Base-by-base conservation (phyloP, 2,113 vertebrate species). In the Otocyon megalotis region DNA sequence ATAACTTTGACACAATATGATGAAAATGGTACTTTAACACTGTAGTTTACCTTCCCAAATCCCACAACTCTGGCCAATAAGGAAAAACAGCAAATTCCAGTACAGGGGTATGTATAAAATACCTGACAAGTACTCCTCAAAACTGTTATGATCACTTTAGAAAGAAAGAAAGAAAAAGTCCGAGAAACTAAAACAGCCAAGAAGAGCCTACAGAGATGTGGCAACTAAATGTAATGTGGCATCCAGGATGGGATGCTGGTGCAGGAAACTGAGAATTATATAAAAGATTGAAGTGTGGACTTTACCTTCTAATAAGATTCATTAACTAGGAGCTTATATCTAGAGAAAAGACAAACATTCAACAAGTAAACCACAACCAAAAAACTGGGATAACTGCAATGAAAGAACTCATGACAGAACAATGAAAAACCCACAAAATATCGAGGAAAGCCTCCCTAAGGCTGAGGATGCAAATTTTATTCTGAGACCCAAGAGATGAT, bases 401-500 rank as follows among this genome's bases (percentile, higher is more conserved):
- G 72, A 43, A 74, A 74, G 69, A 83, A 56, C 10, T 43, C 43
- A 67, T 74, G 43, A 54, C 19, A 30, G 19, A 94, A 50, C 12
- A 74, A 77, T 76, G 72, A 83, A 92, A 88, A 92, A 13, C 32
- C 9, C 4, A 60, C n/a, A 80, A 85, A 65, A 79, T 69, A n/a
- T 22, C 77, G 58, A 87, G 19, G 19, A 86, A 63, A 81, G 19
- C 58, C 13, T 35, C 24, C 53, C 37, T 12, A 91, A 71, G 37
- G 60, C 30, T 28, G n/a, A 53, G 32, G 85, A 76, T 35, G 60
- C 28, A 93, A n/a, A 80, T 54, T 79, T 89, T 93, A 89, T 84
- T 93, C 43, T 86, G 65, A 93, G n/a, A 72, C 71, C 65, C 69
- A 22, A 63, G 43, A 65, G 37, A 88, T 93, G 50, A 89, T 50